These are phyloP conservation scores for Hypotaenidia okinawae DNA, from an alignment of 2,797 vertebrate species.

Conservation along the genomic window DNA sequence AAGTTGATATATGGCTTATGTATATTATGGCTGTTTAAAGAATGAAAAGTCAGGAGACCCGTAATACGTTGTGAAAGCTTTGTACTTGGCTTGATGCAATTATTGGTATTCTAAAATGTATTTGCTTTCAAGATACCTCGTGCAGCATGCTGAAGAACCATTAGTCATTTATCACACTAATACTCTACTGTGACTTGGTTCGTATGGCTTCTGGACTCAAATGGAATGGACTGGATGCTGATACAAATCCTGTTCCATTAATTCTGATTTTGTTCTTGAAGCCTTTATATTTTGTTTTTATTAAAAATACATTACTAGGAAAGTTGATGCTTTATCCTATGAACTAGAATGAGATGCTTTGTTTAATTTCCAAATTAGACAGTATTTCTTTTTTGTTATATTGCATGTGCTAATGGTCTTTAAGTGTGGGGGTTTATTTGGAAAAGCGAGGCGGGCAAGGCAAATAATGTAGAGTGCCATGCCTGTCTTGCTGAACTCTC, in stretches of 20 bases:
- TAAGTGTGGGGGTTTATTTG: slow-evolving; percentile 62
- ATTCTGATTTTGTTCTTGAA: neutral
- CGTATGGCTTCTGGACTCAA: neutral
- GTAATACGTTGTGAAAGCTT: slow-evolving; percentile 16
- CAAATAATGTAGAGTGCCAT: slow-evolving; percentile 75
- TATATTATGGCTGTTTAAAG: slow-evolving; percentile 3
- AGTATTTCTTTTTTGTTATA: slow-evolving; percentile 31
- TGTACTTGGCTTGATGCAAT: slow-evolving; percentile 20
- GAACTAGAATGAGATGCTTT: slow-evolving; percentile 16
- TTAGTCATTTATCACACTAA: slow-evolving; percentile 26
- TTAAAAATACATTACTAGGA: slow-evolving; percentile 33
- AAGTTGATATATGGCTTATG: slow-evolving; percentile 22
- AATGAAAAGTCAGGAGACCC: slow-evolving; percentile 36
- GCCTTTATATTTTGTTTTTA: slow-evolving; percentile 7
- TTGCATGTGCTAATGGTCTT: slow-evolving; percentile 47
- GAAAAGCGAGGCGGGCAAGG: slow-evolving; percentile 67
- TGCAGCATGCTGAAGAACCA: neutral
- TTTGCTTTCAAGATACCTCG: slow-evolving; percentile 8
- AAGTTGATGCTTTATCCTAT: slow-evolving; percentile 15
- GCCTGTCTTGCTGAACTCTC: slow-evolving; percentile 79
- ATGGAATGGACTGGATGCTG: neutral
- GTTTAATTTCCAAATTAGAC: slow-evolving; percentile 62
- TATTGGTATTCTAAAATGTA: slow-evolving; percentile 48
- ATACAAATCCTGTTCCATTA: slow-evolving; percentile 18
- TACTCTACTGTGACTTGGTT: neutral